Percentiles rank a stretch among this genome's conserved stretches.
Conservation (phyloP, 2,113 vertebrate species). For the Rhynchopsitta pachyrhyncha region DNA sequence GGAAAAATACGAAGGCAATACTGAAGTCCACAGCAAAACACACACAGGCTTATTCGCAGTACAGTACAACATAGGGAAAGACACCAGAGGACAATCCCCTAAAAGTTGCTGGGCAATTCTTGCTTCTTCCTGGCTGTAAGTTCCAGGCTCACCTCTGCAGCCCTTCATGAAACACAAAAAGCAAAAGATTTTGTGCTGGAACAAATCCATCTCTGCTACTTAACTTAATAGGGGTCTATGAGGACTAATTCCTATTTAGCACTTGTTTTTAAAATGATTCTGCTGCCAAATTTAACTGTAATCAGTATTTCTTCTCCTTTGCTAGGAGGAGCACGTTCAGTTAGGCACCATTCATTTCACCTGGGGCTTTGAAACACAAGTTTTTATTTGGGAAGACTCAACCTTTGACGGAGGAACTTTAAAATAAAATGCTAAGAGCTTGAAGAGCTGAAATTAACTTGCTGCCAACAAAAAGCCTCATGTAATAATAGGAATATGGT, state of each 20-base stretch:
- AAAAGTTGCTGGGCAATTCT: not conserved
- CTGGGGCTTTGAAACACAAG: not conserved
- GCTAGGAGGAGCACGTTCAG: not conserved
- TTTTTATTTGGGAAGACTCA: not conserved
- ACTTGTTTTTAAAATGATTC: not conserved
- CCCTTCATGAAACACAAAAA: not conserved
- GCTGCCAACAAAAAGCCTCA: not conserved
- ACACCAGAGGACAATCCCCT: not conserved
- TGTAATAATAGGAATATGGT: not conserved
- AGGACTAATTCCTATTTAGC: not conserved
- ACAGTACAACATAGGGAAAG: not conserved
- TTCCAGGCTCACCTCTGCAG: not conserved
- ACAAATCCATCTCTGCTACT: not conserved
- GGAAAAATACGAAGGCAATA: not conserved
- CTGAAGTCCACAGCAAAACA: not conserved
- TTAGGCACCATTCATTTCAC: not conserved
- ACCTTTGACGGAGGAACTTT: not conserved
- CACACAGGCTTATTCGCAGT: not conserved
- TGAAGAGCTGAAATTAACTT: not conserved
- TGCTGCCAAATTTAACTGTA: not conserved
- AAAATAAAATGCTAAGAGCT: not conserved
- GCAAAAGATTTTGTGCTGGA: not conserved
- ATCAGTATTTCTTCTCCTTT: not conserved
- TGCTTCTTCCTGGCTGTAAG: not conserved
- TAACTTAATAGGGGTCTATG: not conserved